Percentiles rank a stretch among this genome's conserved stretches.
These are phyloP conservation scores for Poeciliopsis prolifica DNA, from an alignment of 2,113 vertebrate species.

Conservation along the genomic window DNA sequence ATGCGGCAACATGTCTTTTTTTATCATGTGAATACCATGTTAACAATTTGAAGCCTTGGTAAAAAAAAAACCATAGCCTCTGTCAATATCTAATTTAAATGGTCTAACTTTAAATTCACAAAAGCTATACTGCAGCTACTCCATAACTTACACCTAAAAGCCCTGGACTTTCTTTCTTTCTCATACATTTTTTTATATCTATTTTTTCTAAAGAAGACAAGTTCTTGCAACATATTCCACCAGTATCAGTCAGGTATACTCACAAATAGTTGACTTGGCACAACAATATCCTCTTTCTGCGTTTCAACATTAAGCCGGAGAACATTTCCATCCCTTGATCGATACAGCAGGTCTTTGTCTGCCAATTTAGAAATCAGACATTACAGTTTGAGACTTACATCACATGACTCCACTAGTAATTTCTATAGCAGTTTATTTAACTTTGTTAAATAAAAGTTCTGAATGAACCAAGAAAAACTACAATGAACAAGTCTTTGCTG, in stretches of 20 bases:
- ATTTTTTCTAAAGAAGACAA: too few species aligned
- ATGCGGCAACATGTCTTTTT: neutral
- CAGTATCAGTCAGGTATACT: conserved; percentile 73
- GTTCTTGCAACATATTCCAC: neutral
- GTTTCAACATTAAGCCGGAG: conserved; percentile 85
- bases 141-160: too few species aligned
- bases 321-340: conserved; percentile 85
- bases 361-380: conserved; percentile 33
- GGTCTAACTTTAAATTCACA: too few species aligned
- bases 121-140: too few species aligned
- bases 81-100: too few species aligned
- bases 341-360: conserved; percentile 92
- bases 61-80: too few species aligned
- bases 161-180: too few species aligned
- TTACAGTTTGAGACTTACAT: neutral
- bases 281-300: conserved; percentile 79
- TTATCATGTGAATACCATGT: neutral
- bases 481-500: neutral
- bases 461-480: neutral
- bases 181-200: too few species aligned
- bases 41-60: too few species aligned
- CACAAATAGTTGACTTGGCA: conserved; percentile 93
- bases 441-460: too few species aligned
- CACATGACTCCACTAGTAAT: neutral
- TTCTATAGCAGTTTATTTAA: neutral